Base-by-base conservation (phyloP, 2,113 vertebrate species). In the Silurus meridionalis region DNA sequence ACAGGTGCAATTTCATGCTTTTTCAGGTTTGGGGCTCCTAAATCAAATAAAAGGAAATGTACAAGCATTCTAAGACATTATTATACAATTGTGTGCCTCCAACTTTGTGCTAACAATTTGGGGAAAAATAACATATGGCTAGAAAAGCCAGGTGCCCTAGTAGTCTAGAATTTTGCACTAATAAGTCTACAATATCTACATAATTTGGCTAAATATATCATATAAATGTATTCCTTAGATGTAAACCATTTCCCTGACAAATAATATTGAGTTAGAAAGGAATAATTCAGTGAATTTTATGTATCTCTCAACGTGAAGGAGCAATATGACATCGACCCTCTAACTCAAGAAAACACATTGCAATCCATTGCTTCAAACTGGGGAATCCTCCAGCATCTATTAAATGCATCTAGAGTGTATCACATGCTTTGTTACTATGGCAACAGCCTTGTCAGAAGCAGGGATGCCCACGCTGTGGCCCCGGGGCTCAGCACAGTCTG, bases 361-460 rank as follows among this genome's bases (percentile, higher is more conserved):
- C 15, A 82, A 74, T 50, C 11, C 48, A 11, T 6, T n/a, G 57
- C 77, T 46, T 25, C 58, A 52, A 66, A 23, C 67, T 0, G 81
- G 86, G 89, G 75, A 89, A 86, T 79, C 84, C 89, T 84, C 60
- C 52, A 11, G 57, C 57, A 84, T 77, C 58, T 50, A 86, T 64
- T 88, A 25, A 21, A 48, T 53, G 23, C 83, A 28, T 46, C 64
- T 72, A 63, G 63, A 86, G 28, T 58, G 72, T 63, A 57, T 61
- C 46, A 77, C 84, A 28, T 69, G 63, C 66, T 67, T 50, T 48
- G 82, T 88, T 78, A 80, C 87, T 82, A 88, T 82, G 82, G 85
- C 87, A 86, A 90, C 89, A 86, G 15, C 52, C 10, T 82, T 69
- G 77, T 79, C 52, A 86, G 84, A 84, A 63, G 79, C 69, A 23